Evolutionary conservation across 2,797 vertebrate species (phyloP).

Genomic region (Buphagus erythrorhynchus): DNA sequence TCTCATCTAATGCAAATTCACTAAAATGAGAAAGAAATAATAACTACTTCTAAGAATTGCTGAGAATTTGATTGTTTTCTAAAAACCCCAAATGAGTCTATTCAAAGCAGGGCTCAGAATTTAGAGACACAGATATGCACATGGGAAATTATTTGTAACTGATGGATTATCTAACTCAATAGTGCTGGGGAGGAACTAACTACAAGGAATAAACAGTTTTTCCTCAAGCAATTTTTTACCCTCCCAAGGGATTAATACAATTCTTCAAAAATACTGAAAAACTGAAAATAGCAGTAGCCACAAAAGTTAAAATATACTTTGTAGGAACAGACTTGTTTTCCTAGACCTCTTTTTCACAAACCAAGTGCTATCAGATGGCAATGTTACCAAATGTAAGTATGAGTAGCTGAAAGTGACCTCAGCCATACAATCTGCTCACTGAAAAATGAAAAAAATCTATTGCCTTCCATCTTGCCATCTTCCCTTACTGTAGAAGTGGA

Average conservation of each 20-base stretch:
- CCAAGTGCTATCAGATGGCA: neutral
- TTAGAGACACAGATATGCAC: neutral
- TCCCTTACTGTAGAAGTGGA: neutral
- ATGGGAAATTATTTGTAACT: neutral
- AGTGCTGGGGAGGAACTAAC: neutral
- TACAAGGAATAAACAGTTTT: neutral
- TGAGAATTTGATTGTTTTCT: conserved; percentile 18
- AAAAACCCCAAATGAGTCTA: neutral
- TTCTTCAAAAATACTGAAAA: neutral
- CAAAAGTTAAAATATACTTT: neutral
- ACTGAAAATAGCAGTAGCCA: neutral
- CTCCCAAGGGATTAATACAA: neutral
- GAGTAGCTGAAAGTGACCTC: neutral
- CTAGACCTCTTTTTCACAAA: neutral
- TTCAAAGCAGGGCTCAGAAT: neutral
- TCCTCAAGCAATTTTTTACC: neutral
- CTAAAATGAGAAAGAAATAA: conserved; percentile 2
- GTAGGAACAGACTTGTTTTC: neutral
- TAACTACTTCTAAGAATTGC: neutral
- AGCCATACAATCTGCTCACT: neutral
- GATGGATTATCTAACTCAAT: neutral
- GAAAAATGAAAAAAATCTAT: neutral
- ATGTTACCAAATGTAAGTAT: neutral
- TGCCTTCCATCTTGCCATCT: neutral
- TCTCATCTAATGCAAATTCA: neutral